A percentile compares a stretch with the other conserved stretches of the same genome.
Conservation (phyloP, 53 echinoderm and acorn worm genomes). For the Henricia sp. region DNA sequence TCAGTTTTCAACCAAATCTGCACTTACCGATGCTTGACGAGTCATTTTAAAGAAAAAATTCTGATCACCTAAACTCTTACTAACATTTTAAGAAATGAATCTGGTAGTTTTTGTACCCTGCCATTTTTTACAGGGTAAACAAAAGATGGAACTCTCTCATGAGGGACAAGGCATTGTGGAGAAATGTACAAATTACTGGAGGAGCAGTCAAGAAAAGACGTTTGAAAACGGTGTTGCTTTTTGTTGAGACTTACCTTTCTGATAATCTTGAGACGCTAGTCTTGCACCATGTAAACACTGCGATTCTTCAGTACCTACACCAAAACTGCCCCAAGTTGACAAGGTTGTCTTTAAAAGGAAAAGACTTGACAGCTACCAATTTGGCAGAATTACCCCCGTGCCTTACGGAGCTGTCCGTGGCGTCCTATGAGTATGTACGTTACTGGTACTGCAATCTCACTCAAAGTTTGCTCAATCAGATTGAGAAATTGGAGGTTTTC, state of each 20-base stretch:
- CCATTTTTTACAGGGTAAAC: constrained; percentile 5
- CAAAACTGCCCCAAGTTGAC: constrained; percentile 27
- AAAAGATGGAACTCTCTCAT: constrained; percentile 24
- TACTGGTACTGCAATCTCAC: constrained; percentile 53
- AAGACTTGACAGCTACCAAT: constrained; percentile 26
- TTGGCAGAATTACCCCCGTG: constrained; percentile 19
- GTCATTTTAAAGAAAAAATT: too few species aligned
- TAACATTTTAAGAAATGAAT: too few species aligned
- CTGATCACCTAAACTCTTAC: too few species aligned
- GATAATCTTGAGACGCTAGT: constrained; percentile 36
- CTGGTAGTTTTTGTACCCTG: neutral
- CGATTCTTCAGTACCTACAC: constrained; percentile 23
- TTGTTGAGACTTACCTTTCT: constrained; percentile 39
- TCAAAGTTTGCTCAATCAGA: constrained; percentile 44
- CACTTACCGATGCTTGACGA: too few species aligned
- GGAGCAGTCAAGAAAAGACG: neutral
- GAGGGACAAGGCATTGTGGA: constrained; percentile 47
- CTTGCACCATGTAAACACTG: constrained; percentile 26
- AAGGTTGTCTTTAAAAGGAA: constrained; percentile 28
- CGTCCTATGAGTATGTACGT: constrained; percentile 28
- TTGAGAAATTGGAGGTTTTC: constrained; percentile 39
- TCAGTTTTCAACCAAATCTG: too few species aligned
- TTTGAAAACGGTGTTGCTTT: constrained; percentile 19
- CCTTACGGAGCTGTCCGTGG: constrained; percentile 31
- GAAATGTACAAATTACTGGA: neutral